phyloP scores from a whole-genome alignment of 2,888 invertebrate genomes.

The Drosophila gaucha region DNA sequence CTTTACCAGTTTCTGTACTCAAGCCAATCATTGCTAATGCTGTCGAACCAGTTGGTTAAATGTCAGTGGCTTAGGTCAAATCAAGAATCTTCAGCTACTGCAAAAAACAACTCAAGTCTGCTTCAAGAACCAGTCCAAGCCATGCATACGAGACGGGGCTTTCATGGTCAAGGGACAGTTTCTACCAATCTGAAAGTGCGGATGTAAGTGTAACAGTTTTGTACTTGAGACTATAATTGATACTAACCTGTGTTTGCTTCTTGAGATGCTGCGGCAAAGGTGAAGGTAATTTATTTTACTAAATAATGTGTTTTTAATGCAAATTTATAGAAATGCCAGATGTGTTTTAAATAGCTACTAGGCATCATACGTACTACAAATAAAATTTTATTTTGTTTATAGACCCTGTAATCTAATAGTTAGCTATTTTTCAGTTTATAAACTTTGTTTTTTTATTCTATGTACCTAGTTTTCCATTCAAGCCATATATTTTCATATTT shows the following conservation, averaged over 20 bases:
- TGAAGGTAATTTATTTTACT: neutral
- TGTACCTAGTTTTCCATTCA: no score
- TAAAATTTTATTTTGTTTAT: no score
- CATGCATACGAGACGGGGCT: neutral
- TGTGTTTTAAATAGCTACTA: neutral
- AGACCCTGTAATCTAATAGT: no score
- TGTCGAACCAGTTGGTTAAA: conserved; percentile 69
- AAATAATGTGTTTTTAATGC: conserved; percentile 6
- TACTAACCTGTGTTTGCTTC: neutral
- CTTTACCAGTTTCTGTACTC: conserved; percentile 3
- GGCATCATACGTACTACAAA: no score
- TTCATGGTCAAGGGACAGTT: conserved; percentile 72
- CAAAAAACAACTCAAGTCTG: neutral
- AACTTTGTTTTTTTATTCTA: no score
- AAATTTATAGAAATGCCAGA: conserved; percentile 11
- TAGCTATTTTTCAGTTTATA: neutral
- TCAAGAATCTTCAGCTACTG: conserved; percentile 52
- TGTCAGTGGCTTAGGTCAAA: conserved; percentile 71
- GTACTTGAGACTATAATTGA: neutral
- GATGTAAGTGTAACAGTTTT: conserved; percentile 4
- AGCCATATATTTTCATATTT: no score
- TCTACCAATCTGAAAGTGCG: neutral
- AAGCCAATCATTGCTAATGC: conserved; percentile 11
- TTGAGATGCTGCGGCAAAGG: neutral
- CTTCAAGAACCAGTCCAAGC: conserved; percentile 4